Evolutionary conservation across 1,140 invertebrate genomes (phyloP).

Genomic region (Trissolcus basalis): DNA sequence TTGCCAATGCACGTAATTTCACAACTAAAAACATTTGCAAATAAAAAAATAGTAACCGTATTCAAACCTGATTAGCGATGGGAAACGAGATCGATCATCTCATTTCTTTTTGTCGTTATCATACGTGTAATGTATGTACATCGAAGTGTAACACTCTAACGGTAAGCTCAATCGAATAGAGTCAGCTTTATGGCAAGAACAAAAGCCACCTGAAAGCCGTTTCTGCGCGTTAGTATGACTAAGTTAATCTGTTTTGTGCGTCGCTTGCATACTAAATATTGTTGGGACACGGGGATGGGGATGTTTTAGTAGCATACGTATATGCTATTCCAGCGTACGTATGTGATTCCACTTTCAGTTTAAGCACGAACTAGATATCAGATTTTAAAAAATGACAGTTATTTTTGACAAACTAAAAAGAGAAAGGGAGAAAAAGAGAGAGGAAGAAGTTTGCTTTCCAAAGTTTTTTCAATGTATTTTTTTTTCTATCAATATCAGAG

Average conservation of each 20-base stretch:
- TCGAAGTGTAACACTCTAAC: slow-evolving; percentile 43
- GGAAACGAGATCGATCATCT: slow-evolving; percentile 10
- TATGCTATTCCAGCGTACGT: slow-evolving; percentile 26
- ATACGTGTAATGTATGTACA: slow-evolving; percentile 28
- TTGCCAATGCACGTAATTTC: too few species aligned
- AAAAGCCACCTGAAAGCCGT: slow-evolving; percentile 59
- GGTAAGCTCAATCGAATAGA: slow-evolving; percentile 61
- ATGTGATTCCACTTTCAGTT: slow-evolving; percentile 48
- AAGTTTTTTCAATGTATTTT: neutral
- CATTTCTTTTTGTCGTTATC: slow-evolving; percentile 34
- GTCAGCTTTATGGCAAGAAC: slow-evolving; percentile 58
- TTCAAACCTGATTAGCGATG: slow-evolving; percentile 4
- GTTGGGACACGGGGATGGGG: slow-evolving; percentile 30
- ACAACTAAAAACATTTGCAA: too few species aligned
- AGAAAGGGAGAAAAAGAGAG: too few species aligned
- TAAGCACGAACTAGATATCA: slow-evolving; percentile 59
- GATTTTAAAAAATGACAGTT: slow-evolving; percentile 53
- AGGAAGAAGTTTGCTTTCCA: too few species aligned
- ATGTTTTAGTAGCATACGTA: slow-evolving; percentile 55
- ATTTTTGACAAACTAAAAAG: slow-evolving; percentile 55
- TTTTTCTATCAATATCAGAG: neutral
- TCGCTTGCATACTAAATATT: slow-evolving; percentile 60
- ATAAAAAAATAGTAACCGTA: too few species aligned
- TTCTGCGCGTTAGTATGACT: slow-evolving; percentile 59
- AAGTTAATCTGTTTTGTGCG: slow-evolving; percentile 61